Percentiles rank a stretch among this genome's conserved stretches.
Conservation (phyloP, 2,797 vertebrate genomes). For the Hippopotamyrus pictus region DNA sequence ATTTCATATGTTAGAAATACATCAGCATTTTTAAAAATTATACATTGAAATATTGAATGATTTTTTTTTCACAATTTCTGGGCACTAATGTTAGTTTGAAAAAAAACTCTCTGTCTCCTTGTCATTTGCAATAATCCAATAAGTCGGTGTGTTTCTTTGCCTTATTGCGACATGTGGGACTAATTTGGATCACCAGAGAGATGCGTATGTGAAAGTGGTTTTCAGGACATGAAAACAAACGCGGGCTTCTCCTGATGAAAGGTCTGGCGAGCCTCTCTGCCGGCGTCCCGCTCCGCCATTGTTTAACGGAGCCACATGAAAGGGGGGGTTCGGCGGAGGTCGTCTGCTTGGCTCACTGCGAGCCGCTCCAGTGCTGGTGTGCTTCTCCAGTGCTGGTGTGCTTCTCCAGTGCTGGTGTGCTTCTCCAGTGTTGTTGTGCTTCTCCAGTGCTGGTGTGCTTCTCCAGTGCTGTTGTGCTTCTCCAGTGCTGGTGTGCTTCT, state of each 20-base stretch:
- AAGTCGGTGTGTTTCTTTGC: background rate
- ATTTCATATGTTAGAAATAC: background rate
- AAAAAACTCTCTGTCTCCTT: background rate
- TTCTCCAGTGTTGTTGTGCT: conserved; percentile 17
- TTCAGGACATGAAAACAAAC: conserved; percentile 44
- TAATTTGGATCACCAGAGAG: conserved; percentile 37
- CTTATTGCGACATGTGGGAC: conserved; percentile 42
- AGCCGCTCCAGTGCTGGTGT: conserved; percentile 31
- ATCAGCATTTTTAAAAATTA: background rate
- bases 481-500: too few species aligned
- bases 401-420: background rate
- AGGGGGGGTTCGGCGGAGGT: conserved; percentile 35
- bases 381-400: conserved; percentile 10
- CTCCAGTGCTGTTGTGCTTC: too few species aligned
- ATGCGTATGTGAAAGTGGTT: conserved; percentile 31
- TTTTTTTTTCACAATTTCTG: background rate
- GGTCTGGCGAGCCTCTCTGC: conserved; percentile 22
- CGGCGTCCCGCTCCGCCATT: conserved; percentile 35
- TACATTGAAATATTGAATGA: background rate
- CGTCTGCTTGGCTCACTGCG: conserved; percentile 52
- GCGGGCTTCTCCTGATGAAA: conserved; percentile 39
- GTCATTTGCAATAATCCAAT: background rate
- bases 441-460: too few species aligned
- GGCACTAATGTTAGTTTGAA: background rate
- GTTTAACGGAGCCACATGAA: conserved; percentile 59